phyloP scores from a whole-genome alignment of 2,113 vertebrate species.

The Solea solea region DNA sequence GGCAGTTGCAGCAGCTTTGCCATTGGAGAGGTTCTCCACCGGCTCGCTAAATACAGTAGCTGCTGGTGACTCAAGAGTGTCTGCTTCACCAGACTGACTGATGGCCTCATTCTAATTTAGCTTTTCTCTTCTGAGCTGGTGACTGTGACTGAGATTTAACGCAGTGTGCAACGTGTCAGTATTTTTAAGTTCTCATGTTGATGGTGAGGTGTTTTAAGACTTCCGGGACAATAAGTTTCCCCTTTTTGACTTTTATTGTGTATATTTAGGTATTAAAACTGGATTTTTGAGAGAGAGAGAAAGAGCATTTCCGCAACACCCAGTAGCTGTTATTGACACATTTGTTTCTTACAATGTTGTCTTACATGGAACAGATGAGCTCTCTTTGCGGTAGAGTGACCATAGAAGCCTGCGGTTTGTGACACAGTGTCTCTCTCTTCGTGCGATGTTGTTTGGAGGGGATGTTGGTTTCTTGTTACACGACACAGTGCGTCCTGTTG shows the following conservation, averaged over 20 bases:
- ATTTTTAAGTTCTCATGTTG: slow-evolving; percentile 7
- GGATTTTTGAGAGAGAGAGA: no score
- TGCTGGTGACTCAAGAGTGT: slow-evolving; percentile 43
- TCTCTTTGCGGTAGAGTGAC: slow-evolving; percentile 28
- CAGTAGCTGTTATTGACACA: no score
- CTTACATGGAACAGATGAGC: slow-evolving; percentile 5
- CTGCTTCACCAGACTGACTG: slow-evolving; percentile 21
- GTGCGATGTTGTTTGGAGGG: slow-evolving; percentile 25
- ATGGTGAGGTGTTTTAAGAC: not conserved
- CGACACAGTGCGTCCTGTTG: slow-evolving; percentile 28
- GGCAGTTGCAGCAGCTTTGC: slow-evolving; percentile 26
- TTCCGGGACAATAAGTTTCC: not conserved
- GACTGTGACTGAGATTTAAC: not conserved
- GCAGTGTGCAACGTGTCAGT: not conserved
- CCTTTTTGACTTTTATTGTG: no score
- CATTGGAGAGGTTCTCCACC: slow-evolving; percentile 34
- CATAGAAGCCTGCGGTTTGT: slow-evolving; percentile 11
- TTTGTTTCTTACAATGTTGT: not conserved
- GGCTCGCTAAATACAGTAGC: slow-evolving; percentile 37
- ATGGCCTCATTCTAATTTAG: slow-evolving; percentile 26
- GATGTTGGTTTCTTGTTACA: slow-evolving; percentile 30
- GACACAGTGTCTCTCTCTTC: slow-evolving; percentile 1
- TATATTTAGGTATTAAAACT: no score
- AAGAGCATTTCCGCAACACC: no score
- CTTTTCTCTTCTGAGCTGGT: not conserved